Conservation (phyloP, 2,797 vertebrate species). For the Periparus ater region DNA sequence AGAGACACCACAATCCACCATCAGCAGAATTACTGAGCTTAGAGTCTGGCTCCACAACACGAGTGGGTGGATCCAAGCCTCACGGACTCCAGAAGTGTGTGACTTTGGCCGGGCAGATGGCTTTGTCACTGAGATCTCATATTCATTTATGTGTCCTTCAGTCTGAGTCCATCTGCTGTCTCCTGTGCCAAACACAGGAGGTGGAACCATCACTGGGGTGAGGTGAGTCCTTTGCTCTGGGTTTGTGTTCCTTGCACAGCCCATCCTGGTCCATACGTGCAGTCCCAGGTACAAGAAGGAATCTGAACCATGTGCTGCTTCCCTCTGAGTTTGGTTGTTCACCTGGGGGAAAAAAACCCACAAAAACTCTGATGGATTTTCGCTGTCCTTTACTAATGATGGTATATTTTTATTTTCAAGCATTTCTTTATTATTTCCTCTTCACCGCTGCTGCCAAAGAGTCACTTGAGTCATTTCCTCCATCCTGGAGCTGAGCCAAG, state of each 20-base stretch:
- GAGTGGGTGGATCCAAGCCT: conserved; percentile 49
- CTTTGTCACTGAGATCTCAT: conserved; percentile 41
- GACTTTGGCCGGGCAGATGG: conserved; percentile 63
- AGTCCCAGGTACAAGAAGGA: not conserved
- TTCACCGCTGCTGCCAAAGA: not conserved
- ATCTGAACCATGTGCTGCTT: not conserved
- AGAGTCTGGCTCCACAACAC: conserved; percentile 46
- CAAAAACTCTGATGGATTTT: not conserved
- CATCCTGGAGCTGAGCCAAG: conserved; percentile 33
- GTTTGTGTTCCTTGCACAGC: not conserved
- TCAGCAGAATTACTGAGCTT: conserved; percentile 18
- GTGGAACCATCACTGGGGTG: not conserved
- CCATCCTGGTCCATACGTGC: fast-evolving
- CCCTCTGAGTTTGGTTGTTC: not conserved
- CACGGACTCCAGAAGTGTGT: conserved; percentile 50
- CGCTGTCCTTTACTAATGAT: not conserved
- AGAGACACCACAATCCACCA: not conserved
- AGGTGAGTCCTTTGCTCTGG: not conserved
- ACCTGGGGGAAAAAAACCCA: not conserved
- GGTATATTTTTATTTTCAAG: conserved; percentile 17
- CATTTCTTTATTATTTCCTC: conserved; percentile 52
- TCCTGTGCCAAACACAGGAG: not conserved
- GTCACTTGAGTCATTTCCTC: conserved; percentile 53
- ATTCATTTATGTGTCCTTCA: conserved; percentile 45
- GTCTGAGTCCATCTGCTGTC: conserved; percentile 35